Evolutionary conservation across 2,888 invertebrate genomes (phyloP).

Genomic region (Aphrophora alni): DNA sequence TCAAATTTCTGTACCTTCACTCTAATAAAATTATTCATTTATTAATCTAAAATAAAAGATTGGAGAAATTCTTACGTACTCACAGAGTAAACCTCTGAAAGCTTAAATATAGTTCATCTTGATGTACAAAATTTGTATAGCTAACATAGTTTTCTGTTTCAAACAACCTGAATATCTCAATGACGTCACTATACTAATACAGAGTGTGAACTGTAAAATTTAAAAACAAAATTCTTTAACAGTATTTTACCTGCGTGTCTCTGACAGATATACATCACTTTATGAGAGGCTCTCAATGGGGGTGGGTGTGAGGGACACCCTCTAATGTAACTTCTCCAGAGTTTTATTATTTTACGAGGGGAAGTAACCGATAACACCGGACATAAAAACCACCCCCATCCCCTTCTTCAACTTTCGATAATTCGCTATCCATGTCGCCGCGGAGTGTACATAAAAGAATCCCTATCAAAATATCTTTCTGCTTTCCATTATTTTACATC

Average conservation of each 20-base stretch:
- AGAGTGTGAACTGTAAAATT: no score
- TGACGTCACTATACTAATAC: no score
- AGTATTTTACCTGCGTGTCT: neutral
- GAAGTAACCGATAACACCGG: conserved; percentile 22
- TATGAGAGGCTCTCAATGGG: neutral
- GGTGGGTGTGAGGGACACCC: neutral
- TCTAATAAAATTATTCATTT: no score
- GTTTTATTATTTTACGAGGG: conserved; percentile 36
- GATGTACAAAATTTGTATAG: no score
- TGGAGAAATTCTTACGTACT: no score
- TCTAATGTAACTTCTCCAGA: conserved; percentile 19
- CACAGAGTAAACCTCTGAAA: no score
- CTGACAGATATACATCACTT: neutral
- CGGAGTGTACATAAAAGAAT: conserved; percentile 23
- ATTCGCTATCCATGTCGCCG: conserved; percentile 36
- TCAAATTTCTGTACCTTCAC: no score
- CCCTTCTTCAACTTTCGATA: conserved; percentile 30
- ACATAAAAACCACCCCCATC: conserved; percentile 34
- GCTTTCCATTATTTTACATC: conserved; percentile 38
- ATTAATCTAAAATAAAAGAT: no score
- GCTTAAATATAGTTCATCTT: no score
- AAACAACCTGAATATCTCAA: no score
- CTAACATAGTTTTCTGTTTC: no score
- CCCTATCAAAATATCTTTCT: conserved; percentile 37
- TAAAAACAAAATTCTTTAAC: neutral